Evolutionary conservation across 2,888 invertebrate genomes (phyloP), one percentile per base, ranked within the genome.

Genomic region (Lagria hirta): DNA sequence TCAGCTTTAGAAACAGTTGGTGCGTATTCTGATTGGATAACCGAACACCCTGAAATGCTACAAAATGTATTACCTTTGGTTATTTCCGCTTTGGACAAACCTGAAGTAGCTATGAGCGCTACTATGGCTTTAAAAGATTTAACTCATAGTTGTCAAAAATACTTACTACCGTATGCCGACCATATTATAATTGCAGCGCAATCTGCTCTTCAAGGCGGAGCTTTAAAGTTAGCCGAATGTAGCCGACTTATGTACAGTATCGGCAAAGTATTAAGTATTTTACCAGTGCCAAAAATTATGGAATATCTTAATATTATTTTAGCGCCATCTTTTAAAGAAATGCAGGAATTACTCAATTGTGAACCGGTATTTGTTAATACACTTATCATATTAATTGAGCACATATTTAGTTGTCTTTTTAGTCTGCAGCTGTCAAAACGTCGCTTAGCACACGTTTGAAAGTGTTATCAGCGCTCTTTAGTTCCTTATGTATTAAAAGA

Each of bases 111-210:
- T 1, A 84, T 88, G 3, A 81, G 88, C 38, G 86, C 91, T 1
- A 92, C 93, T 2, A 81, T 93, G 69, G 93, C 95, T 13, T 75
- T 95, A 6, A 89, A 93, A 66, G 93, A 93, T 62, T 79, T 96
- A 21, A 84, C 89, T 17, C 76, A 86, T 18, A 91, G 92, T 68
- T 92, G 92, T 65, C 80, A 82, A 57, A 68, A 80, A 32, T 82
- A 84, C 64, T 78, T 95, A 54, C 78, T 81, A 29, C 86, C 86
- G 0, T 86, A 83, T 59, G 88, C 88, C 0, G 82, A 82, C 13
- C 84, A 86, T 43, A 81, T 94, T 43, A 77, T 93, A 3, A 75
- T 79, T 12, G 83, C 86, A 1, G 82, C 87, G 35, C 81, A 81
- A 69, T 69, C 69, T 20, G 75, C 78, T 1, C 65, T 86, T 4